phyloP scores from a whole-genome alignment of 92 coral and sea anemone species.

The Phymanthus crucifer region DNA sequence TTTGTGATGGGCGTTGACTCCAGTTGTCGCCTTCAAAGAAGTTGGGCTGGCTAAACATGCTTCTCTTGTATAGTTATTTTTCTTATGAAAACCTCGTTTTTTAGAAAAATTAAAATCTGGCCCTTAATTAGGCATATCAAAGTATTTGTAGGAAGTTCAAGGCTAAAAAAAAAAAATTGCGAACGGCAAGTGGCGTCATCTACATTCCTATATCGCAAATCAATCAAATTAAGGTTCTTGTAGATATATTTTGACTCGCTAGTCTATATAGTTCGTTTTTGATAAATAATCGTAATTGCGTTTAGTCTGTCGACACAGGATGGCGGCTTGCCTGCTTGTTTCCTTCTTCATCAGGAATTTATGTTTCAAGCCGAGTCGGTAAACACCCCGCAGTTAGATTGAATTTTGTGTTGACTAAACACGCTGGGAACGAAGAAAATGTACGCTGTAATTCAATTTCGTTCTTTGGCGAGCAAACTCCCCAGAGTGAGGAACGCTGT shows the following conservation, averaged over 20 bases:
- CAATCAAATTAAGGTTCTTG: not conserved
- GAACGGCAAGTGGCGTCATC: not conserved
- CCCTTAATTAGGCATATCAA: not conserved
- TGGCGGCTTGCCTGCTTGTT: not conserved
- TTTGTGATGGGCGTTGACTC: not conserved
- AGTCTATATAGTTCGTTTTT: not conserved
- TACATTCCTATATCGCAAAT: constrained; percentile 1
- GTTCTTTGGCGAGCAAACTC: not conserved
- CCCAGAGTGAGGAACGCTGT: not conserved
- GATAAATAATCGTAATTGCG: constrained; percentile 15
- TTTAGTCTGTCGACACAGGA: constrained; percentile 17
- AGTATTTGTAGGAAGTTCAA: not conserved
- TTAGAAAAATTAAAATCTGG: not conserved
- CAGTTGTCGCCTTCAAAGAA: not conserved
- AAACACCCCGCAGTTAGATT: constrained; percentile 3
- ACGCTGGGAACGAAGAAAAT: not conserved
- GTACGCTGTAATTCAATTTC: constrained; percentile 2
- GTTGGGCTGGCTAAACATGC: no score
- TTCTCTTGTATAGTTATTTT: no score
- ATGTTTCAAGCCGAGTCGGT: not conserved
- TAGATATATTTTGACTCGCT: not conserved
- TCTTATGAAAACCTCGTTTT: no score
- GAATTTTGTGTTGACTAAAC: constrained; percentile 6
- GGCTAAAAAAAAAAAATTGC: not conserved
- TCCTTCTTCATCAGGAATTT: not conserved